These are phyloP conservation scores for Amblyraja radiata DNA, from an alignment of 2,797 vertebrate genomes.

Conservation along the genomic window DNA sequence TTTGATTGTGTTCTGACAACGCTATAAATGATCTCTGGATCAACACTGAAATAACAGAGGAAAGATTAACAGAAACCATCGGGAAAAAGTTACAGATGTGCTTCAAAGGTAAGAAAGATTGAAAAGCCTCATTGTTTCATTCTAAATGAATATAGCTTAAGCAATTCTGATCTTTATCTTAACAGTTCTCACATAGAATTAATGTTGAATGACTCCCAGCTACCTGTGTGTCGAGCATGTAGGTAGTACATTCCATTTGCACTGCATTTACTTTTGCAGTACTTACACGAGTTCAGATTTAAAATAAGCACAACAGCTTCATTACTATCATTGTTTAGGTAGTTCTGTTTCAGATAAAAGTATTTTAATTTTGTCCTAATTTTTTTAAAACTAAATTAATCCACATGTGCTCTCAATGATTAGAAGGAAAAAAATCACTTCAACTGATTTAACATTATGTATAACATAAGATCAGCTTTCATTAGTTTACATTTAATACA, in stretches of 20 bases:
- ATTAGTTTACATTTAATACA: slow-evolving; percentile 29
- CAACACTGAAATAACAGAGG: not conserved
- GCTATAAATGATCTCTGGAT: not conserved
- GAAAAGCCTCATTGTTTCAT: slow-evolving; percentile 20
- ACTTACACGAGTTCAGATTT: not conserved
- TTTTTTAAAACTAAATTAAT: not conserved
- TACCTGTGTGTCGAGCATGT: not conserved
- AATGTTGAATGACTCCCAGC: not conserved
- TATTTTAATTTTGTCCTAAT: not conserved
- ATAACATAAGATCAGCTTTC: slow-evolving; percentile 27
- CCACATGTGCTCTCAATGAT: slow-evolving; percentile 25
- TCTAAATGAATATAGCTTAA: not conserved
- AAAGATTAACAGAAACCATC: not conserved
- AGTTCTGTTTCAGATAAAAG: not conserved
- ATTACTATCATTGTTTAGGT: not conserved
- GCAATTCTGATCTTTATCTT: slow-evolving; percentile 5
- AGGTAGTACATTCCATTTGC: not conserved
- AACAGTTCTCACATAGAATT: not conserved
- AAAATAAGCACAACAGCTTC: not conserved
- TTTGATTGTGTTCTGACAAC: not conserved
- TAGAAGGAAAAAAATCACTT: not conserved
- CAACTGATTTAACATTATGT: not conserved
- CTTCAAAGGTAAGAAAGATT: not conserved
- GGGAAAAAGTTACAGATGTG: not conserved
- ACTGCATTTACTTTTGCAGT: not conserved